Conservation (phyloP, 1,140 invertebrate genomes). For the Fopius arisanus region DNA sequence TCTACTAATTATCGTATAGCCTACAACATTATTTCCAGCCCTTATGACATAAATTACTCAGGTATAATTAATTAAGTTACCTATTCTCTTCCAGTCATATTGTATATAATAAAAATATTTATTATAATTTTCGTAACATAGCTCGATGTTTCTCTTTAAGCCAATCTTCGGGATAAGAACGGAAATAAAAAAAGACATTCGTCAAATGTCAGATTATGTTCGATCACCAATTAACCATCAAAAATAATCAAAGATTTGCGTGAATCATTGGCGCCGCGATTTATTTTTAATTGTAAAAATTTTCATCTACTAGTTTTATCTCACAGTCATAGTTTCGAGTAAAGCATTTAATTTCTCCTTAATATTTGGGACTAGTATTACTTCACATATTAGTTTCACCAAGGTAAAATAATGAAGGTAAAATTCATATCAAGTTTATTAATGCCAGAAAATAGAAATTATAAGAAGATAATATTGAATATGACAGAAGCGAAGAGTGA, state of each 20-base stretch:
- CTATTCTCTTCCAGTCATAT: too few species aligned
- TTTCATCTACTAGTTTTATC: neutral
- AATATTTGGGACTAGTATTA: neutral
- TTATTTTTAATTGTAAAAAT: neutral
- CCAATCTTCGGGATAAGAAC: too few species aligned
- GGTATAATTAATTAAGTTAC: too few species aligned
- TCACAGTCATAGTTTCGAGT: neutral
- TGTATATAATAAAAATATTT: too few species aligned
- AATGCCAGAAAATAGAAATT: neutral
- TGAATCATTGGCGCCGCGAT: neutral
- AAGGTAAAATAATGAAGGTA: conserved; percentile 13
- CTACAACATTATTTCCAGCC: too few species aligned
- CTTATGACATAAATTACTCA: too few species aligned
- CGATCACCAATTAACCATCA: neutral
- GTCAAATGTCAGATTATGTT: neutral
- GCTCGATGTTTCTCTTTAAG: too few species aligned
- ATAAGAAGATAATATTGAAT: neutral
- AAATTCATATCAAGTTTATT: neutral
- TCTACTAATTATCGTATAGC: too few species aligned
- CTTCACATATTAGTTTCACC: neutral
- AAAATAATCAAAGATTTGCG: neutral
- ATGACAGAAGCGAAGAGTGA: neutral
- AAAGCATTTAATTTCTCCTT: neutral
- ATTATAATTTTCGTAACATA: too few species aligned
- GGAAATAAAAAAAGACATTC: neutral